A percentile compares a stretch with the other conserved stretches of the same genome.
Evolutionary conservation across 2,113 vertebrate genomes (phyloP).

Genomic region (Psophia crepitans): DNA sequence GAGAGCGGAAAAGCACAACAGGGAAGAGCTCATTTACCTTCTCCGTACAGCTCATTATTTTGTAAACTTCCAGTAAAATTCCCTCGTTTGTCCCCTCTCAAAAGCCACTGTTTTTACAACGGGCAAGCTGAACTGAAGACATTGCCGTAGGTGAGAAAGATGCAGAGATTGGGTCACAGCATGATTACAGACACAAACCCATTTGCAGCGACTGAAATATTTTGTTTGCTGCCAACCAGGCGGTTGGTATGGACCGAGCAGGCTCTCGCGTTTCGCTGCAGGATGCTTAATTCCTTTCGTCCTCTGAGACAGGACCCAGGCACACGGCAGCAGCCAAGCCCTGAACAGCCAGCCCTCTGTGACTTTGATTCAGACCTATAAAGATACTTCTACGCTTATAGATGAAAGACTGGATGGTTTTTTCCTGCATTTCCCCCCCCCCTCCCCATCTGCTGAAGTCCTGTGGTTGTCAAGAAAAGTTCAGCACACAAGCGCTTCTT

Average conservation of each 20-base stretch:
- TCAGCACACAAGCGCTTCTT: neutral
- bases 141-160: conserved; percentile 19
- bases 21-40: neutral
- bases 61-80: neutral
- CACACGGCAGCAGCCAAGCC: neutral
- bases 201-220: neutral
- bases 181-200: neutral
- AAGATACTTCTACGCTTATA: neutral
- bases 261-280: neutral
- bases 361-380: neutral
- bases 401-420: neutral
- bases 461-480: neutral
- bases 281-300: neutral
- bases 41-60: neutral
- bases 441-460: neutral
- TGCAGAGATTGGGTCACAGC: conserved; percentile 9
- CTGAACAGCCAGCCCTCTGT: neutral
- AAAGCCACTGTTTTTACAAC: neutral
- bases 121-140: neutral
- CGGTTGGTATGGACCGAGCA: neutral
- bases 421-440: neutral
- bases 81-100: conserved; percentile 8
- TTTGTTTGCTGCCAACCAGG: neutral
- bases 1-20: neutral
- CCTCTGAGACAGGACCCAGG: neutral